These are phyloP conservation scores for Selenia dentaria DNA, from an alignment of 2,888 invertebrate species.

Conservation along the genomic window DNA sequence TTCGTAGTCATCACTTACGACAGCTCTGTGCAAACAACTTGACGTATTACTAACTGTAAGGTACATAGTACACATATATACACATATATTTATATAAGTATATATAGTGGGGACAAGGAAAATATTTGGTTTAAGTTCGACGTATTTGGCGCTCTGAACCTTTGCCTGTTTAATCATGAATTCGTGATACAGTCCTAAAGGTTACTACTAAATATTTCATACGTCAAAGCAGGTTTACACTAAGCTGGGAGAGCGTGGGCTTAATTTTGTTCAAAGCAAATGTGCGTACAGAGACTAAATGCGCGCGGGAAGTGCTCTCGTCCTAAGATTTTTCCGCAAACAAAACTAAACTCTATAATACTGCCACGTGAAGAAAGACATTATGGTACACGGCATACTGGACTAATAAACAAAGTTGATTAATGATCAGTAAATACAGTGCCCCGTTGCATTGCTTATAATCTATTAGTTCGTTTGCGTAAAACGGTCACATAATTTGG, in stretches of 20 bases:
- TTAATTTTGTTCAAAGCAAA: constrained; percentile 14
- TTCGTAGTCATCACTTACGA: too few relatives aligned
- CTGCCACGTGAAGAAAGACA: neutral
- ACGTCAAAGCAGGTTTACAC: constrained; percentile 15
- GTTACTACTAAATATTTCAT: constrained; percentile 17
- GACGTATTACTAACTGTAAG: neutral
- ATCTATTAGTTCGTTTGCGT: constrained; percentile 13
- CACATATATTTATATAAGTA: too few relatives aligned
- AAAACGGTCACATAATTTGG: constrained; percentile 20
- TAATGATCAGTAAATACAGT: neutral
- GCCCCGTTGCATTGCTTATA: constrained; percentile 1
- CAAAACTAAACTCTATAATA: neutral
- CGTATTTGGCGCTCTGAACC: constrained; percentile 7
- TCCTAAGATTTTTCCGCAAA: neutral
- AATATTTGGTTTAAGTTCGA: constrained; percentile 14
- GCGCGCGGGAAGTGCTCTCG: too few relatives aligned
- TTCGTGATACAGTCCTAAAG: constrained; percentile 15
- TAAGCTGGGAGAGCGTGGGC: constrained; percentile 6
- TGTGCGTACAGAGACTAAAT: neutral
- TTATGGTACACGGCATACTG: neutral
- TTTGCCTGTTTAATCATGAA: constrained; percentile 20
- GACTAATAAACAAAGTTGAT: neutral
- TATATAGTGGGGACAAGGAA: constrained; percentile 5
- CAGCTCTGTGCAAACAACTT: neutral
- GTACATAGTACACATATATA: neutral